Percentiles rank a stretch among this genome's conserved stretches.
phyloP scores from a whole-genome alignment of 1,140 invertebrate genomes.

The Stenopsyche tienmushanensis region DNA sequence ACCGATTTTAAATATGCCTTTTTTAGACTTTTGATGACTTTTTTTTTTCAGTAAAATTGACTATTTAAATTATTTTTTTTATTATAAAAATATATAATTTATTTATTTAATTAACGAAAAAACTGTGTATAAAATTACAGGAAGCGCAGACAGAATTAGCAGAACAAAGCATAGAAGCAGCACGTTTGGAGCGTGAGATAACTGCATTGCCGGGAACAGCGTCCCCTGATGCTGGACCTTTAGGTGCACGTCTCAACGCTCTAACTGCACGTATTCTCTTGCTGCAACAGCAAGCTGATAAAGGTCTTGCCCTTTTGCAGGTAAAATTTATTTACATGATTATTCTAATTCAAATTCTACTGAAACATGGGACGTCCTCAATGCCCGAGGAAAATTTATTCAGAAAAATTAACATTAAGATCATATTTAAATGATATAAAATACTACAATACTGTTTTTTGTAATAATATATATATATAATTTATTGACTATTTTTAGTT shows the following conservation, averaged over 20 bases:
- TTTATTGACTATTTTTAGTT: no score
- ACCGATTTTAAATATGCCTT: no score
- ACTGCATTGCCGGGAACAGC: slow-evolving; percentile 53
- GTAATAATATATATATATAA: no score
- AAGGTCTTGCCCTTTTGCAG: slow-evolving; percentile 60
- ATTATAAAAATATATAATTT: no score
- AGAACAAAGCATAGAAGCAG: slow-evolving; percentile 58
- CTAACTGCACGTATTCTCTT: slow-evolving; percentile 57
- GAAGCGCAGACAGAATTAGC: slow-evolving; percentile 60
- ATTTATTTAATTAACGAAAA: not conserved
- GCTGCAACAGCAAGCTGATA: slow-evolving; percentile 62
- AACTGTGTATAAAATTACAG: slow-evolving; percentile 49
- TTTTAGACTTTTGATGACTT: no score
- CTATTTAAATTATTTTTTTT: no score
- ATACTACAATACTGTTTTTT: no score
- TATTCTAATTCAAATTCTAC: slow-evolving; percentile 7
- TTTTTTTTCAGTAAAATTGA: no score
- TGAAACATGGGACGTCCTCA: no score
- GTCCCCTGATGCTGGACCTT: slow-evolving; percentile 53
- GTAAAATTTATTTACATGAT: slow-evolving; percentile 45
- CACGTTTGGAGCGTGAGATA: slow-evolving; percentile 57
- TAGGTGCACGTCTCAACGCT: slow-evolving; percentile 53
- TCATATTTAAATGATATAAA: no score
- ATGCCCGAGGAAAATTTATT: no score
- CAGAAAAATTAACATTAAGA: no score